Evolutionary conservation across 2,797 vertebrate species (phyloP).

Genomic region (Sebastes nivosus): DNA sequence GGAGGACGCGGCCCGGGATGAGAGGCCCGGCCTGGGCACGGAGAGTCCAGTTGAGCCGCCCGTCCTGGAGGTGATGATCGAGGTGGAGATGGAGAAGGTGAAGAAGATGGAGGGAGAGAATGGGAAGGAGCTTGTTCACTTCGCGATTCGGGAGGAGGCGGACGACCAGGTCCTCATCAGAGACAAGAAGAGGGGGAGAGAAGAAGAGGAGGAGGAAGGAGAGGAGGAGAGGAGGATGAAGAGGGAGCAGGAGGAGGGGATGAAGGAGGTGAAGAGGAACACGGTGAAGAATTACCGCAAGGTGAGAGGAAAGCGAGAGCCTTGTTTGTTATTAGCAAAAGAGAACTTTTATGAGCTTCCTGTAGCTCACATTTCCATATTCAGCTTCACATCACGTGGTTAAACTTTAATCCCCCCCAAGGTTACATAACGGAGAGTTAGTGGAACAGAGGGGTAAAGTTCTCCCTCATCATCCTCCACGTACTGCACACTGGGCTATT

Average conservation of each 20-base stretch:
- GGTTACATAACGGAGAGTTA: slow-evolving; percentile 51
- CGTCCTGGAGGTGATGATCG: not conserved
- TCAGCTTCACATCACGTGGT: slow-evolving; percentile 13
- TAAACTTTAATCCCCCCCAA: slow-evolving; percentile 56
- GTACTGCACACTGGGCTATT: slow-evolving; percentile 29
- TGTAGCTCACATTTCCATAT: slow-evolving; percentile 21
- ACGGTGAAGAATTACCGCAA: slow-evolving; percentile 77
- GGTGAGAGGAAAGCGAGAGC: slow-evolving; percentile 66
- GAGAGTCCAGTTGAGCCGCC: not conserved
- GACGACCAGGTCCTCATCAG: slow-evolving; percentile 81
- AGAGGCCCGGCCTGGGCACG: slow-evolving; percentile 1
- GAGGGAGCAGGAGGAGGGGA: slow-evolving; percentile 73
- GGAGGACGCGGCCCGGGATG: slow-evolving; percentile 1
- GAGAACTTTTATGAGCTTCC: not conserved
- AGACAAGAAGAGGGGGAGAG: slow-evolving; percentile 67
- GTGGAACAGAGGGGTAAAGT: slow-evolving; percentile 51
- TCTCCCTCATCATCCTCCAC: slow-evolving; percentile 19
- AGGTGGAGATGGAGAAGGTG: slow-evolving; percentile 15
- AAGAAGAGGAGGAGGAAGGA: slow-evolving; percentile 65
- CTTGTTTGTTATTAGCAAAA: not conserved
- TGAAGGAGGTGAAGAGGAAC: slow-evolving; percentile 79
- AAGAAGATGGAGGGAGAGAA: slow-evolving; percentile 25
- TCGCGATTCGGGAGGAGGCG: slow-evolving; percentile 59
- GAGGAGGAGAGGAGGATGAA: slow-evolving; percentile 72
- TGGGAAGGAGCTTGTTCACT: slow-evolving; percentile 52